Conservation (phyloP, 2,888 invertebrate genomes). For the Plagiodera versicolora region DNA sequence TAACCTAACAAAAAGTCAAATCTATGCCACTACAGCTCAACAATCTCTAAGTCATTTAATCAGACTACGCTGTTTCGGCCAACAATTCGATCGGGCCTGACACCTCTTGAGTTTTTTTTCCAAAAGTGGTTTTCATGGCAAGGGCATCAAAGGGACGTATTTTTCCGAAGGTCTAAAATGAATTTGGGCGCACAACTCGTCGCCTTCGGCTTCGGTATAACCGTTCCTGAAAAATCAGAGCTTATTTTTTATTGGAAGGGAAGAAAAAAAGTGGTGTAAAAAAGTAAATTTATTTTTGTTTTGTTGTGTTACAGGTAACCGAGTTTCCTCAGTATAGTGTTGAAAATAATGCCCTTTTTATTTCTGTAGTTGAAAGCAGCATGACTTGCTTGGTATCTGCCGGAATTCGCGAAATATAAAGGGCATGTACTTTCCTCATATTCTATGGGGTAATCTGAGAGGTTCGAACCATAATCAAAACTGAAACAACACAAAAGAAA, state of each 20-base stretch:
- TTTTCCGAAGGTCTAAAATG: slow-evolving; percentile 66
- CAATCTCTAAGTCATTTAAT: too few relatives aligned
- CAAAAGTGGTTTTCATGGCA: slow-evolving; percentile 30
- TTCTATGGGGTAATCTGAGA: background rate
- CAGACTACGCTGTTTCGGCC: too few relatives aligned
- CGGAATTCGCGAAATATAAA: slow-evolving; percentile 13
- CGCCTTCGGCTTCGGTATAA: slow-evolving; percentile 61
- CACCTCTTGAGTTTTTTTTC: background rate
- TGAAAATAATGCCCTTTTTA: slow-evolving; percentile 32
- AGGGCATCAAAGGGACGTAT: slow-evolving; percentile 58
- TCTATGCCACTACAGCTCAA: too few relatives aligned
- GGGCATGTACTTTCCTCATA: background rate
- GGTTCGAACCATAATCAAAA: background rate
- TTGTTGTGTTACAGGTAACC: slow-evolving; percentile 40
- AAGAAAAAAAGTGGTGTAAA: slow-evolving; percentile 19
- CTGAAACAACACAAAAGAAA: slow-evolving; percentile 12
- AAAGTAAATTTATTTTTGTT: slow-evolving; percentile 10
- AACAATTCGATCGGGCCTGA: background rate
- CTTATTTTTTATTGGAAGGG: too few relatives aligned
- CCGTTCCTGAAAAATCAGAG: slow-evolving; percentile 63
- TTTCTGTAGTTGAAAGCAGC: background rate
- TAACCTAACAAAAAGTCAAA: too few relatives aligned
- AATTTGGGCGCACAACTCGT: slow-evolving; percentile 63
- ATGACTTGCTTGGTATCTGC: slow-evolving; percentile 21
- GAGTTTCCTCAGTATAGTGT: slow-evolving; percentile 35